phyloP scores from a whole-genome alignment of 2,113 vertebrate genomes.

The Monopterus albus region DNA sequence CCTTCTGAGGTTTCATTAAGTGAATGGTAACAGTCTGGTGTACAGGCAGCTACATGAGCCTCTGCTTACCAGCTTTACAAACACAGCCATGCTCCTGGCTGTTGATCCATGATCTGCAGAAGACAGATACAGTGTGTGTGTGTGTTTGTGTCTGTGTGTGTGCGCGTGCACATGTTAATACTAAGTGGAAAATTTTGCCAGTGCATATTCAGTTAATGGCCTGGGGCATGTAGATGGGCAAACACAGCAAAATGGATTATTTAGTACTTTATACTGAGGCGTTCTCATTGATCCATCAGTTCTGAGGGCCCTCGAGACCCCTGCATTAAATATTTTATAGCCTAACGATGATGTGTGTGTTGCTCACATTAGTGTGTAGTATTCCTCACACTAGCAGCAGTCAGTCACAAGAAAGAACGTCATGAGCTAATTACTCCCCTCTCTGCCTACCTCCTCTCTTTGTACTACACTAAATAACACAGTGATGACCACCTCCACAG shows the following conservation, averaged over 20 bases:
- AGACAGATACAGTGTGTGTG: slow-evolving; percentile 6
- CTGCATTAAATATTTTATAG: slow-evolving; percentile 58
- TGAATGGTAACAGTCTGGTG: background rate
- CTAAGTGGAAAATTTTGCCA: slow-evolving; percentile 14
- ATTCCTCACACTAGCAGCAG: background rate
- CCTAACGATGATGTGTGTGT: slow-evolving; percentile 5
- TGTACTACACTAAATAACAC: background rate
- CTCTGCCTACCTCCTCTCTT: background rate
- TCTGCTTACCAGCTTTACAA: slow-evolving; percentile 9
- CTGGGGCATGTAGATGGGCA: slow-evolving; percentile 12
- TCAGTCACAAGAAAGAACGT: background rate
- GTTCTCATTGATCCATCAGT: slow-evolving; percentile 51
- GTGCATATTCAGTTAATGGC: slow-evolving; percentile 17
- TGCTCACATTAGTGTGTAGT: slow-evolving; percentile 10
- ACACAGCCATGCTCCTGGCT: background rate
- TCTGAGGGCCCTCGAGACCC: slow-evolving; percentile 18
- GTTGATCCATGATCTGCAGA: slow-evolving; percentile 6
- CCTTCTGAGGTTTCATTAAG: slow-evolving; percentile 17
- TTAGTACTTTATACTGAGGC: slow-evolving; percentile 38
- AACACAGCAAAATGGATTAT: slow-evolving; percentile 46
- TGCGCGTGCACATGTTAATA: slow-evolving; percentile 1
- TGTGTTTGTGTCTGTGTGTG: slow-evolving; percentile 16
- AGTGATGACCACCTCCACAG: background rate
- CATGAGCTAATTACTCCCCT: slow-evolving; percentile 31
- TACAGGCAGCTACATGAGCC: background rate